Percentiles rank a stretch among this genome's conserved stretches.
These are phyloP conservation scores for Etheostoma nigrum DNA, from an alignment of 2,797 vertebrate genomes.

Conservation along the genomic window DNA sequence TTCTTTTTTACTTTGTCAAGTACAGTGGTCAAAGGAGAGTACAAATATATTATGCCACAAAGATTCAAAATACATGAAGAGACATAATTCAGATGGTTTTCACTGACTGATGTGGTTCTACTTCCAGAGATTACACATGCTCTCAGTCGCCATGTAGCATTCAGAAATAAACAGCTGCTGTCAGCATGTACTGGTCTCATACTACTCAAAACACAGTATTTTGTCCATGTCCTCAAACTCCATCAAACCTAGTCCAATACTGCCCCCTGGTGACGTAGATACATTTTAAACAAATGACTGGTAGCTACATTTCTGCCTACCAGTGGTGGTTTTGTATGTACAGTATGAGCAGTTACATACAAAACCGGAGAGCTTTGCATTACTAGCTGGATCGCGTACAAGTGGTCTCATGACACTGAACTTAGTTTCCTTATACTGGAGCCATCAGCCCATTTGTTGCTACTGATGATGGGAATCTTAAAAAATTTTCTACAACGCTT, in stretches of 20 bases:
- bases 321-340: background rate
- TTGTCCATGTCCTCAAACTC: background rate
- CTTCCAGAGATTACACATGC: slow-evolving; percentile 13
- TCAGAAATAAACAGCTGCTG: slow-evolving; percentile 50
- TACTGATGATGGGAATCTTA: background rate
- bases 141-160: background rate
- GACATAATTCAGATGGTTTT: background rate
- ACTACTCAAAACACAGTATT: slow-evolving; percentile 2
- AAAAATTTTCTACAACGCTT: background rate
- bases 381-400: too few relatives aligned
- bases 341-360: background rate
- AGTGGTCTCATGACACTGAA: too few relatives aligned
- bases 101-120: slow-evolving; percentile 9
- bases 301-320: background rate
- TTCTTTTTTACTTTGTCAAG: slow-evolving; percentile 35
- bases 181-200: slow-evolving; percentile 33
- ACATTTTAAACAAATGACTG: slow-evolving; percentile 1
- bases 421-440: background rate
- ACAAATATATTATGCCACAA: background rate
- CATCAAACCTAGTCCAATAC: slow-evolving; percentile 51
- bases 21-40: slow-evolving; percentile 14
- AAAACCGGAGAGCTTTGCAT: too few relatives aligned
- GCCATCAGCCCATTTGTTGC: background rate
- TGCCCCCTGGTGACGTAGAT: slow-evolving; percentile 70
- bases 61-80: background rate